Evolutionary conservation across 1,140 invertebrate genomes (phyloP).

Genomic region (Daktulosphaira vitifoliae): DNA sequence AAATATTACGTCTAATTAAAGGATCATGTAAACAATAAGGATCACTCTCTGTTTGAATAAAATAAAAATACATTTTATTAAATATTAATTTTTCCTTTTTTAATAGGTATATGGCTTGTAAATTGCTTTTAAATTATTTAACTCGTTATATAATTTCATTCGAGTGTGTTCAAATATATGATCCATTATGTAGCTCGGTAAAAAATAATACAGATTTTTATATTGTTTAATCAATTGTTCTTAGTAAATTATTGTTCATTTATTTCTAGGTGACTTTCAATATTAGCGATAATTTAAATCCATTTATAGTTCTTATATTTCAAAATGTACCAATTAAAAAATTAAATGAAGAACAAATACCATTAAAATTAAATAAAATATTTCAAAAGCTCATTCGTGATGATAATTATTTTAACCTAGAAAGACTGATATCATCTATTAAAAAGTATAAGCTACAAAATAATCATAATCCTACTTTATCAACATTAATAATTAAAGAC

Average conservation of each 20-base stretch:
- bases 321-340: constrained; percentile 67
- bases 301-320: constrained; percentile 62
- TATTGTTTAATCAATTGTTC: not conserved
- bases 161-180: constrained; percentile 72
- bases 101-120: constrained; percentile 51
- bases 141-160: constrained; percentile 72
- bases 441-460: constrained; percentile 64
- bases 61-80: too few relatives aligned
- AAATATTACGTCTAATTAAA: too few relatives aligned
- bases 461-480: constrained; percentile 62
- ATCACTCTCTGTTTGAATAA: too few relatives aligned
- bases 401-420: constrained; percentile 61
- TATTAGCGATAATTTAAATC: constrained; percentile 62
- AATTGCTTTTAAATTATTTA: constrained; percentile 70
- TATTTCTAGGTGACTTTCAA: constrained; percentile 55
- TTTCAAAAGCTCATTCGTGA: constrained; percentile 48
- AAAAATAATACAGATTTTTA: constrained; percentile 39
- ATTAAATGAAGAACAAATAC: constrained; percentile 49
- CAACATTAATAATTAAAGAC: constrained; percentile 69
- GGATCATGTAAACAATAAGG: too few relatives aligned
- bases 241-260: too few relatives aligned
- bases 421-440: constrained; percentile 61
- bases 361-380: constrained; percentile 51
- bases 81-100: constrained; percentile 38
- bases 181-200: constrained; percentile 71